A percentile compares a stretch with the other conserved stretches of the same genome.
These are phyloP conservation scores for Loxodonta africana DNA, from an alignment of 2,113 vertebrate species.

Conservation along the genomic window DNA sequence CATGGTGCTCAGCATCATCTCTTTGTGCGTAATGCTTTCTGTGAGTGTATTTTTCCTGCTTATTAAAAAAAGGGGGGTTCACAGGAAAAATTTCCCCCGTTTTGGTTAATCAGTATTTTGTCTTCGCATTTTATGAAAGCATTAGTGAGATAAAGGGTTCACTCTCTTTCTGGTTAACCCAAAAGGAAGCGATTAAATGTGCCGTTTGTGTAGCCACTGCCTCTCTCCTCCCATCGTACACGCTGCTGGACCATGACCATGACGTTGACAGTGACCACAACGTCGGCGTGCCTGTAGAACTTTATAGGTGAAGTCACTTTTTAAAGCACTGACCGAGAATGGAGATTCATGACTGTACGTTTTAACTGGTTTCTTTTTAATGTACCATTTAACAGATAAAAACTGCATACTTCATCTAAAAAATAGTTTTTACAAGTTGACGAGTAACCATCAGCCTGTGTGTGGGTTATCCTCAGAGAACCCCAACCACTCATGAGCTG, in stretches of 20 bases:
- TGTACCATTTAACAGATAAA: neutral
- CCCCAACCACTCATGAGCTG: neutral
- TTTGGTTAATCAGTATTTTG: slow-evolving; percentile 1
- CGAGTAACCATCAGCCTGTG: neutral
- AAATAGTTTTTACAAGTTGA: neutral
- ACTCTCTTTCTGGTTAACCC: neutral
- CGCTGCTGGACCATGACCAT: too few relatives aligned
- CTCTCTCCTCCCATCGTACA: neutral
- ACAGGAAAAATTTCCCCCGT: neutral
- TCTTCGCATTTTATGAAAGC: neutral
- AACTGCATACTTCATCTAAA: neutral
- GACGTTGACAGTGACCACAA: neutral
- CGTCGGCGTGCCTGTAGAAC: neutral
- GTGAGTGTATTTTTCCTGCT: neutral
- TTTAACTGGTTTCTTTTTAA: neutral
- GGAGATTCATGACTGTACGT: neutral
- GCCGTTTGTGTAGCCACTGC: neutral
- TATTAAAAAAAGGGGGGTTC: neutral
- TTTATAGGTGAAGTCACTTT: neutral
- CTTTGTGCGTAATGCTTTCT: neutral
- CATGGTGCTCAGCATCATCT: neutral
- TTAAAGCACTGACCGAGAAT: neutral
- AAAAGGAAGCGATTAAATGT: neutral
- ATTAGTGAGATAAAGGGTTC: neutral
- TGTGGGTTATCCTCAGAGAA: neutral